Conservation (phyloP, 2,113 vertebrate genomes). For the Lepus americanus region DNA sequence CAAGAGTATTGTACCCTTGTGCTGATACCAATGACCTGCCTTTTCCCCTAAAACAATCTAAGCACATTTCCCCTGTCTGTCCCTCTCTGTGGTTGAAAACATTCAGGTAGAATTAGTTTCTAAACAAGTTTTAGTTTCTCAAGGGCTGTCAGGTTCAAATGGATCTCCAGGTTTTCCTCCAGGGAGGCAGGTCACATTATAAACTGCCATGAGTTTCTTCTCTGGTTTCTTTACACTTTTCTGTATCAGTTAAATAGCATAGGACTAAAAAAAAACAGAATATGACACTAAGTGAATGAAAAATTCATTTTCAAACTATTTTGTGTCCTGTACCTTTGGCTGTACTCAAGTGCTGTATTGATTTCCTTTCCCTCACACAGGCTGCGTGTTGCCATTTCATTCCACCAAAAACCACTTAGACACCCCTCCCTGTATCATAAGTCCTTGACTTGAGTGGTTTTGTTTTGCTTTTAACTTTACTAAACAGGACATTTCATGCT, state of each 20-base stretch:
- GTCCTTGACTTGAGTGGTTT: background rate
- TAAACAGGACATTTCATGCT: background rate
- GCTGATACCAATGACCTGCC: background rate
- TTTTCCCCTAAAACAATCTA: background rate
- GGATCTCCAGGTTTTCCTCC: background rate
- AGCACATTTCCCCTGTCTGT: background rate
- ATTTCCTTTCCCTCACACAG: background rate
- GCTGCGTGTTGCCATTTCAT: background rate
- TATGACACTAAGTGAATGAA: background rate
- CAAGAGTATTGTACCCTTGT: background rate
- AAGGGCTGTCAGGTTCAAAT: background rate
- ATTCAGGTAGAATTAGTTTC: background rate
- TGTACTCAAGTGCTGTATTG: background rate
- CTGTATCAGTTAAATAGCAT: background rate
- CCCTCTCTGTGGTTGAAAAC: fast-evolving
- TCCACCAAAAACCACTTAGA: background rate
- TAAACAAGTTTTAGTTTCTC: too few relatives aligned
- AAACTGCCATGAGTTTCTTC: too few relatives aligned
- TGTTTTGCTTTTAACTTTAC: background rate
- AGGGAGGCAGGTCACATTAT: background rate
- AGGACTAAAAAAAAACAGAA: background rate
- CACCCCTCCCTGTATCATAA: too few relatives aligned
- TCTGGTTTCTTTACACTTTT: background rate
- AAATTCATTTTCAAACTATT: background rate
- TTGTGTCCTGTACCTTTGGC: background rate